phyloP scores from a whole-genome alignment of 2,797 vertebrate species.

The Lycodopsis pacificus region DNA sequence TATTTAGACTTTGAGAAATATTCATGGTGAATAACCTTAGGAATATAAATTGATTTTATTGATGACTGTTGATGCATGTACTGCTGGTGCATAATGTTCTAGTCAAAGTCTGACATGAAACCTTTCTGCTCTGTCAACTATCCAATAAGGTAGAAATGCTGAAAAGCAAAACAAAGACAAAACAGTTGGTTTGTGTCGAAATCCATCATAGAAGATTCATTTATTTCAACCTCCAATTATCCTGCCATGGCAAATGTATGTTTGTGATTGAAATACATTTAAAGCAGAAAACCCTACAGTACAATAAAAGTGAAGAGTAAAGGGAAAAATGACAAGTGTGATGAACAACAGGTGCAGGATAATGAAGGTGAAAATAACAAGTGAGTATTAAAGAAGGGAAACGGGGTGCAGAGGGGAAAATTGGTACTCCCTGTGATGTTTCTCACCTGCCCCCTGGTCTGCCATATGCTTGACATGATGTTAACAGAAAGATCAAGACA shows the following conservation, averaged over 20 bases:
- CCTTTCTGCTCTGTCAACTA: background rate
- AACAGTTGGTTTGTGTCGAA: background rate
- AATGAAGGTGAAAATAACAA: constrained; percentile 28
- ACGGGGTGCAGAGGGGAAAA: constrained; percentile 13
- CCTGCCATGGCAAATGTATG: background rate
- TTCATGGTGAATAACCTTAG: background rate
- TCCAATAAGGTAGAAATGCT: background rate
- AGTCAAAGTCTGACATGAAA: background rate
- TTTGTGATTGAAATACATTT: background rate
- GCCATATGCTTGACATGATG: constrained; percentile 66
- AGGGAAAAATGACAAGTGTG: background rate
- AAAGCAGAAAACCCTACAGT: background rate
- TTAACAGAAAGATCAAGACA: constrained; percentile 71
- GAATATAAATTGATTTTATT: background rate
- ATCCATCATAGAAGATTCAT: no score
- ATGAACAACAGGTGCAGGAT: constrained; percentile 1
- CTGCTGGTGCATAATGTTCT: background rate
- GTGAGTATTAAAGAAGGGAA: constrained; percentile 19
- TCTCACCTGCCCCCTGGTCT: constrained; percentile 65
- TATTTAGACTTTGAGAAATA: background rate
- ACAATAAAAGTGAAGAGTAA: background rate
- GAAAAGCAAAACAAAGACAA: constrained; percentile 5
- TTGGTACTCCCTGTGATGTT: constrained; percentile 51
- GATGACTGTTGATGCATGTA: background rate
- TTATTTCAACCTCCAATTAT: background rate